Evolutionary conservation across 2,113 vertebrate species (phyloP), one percentile per base, ranked within the genome.

Genomic region (Dryoscopus gambensis): DNA sequence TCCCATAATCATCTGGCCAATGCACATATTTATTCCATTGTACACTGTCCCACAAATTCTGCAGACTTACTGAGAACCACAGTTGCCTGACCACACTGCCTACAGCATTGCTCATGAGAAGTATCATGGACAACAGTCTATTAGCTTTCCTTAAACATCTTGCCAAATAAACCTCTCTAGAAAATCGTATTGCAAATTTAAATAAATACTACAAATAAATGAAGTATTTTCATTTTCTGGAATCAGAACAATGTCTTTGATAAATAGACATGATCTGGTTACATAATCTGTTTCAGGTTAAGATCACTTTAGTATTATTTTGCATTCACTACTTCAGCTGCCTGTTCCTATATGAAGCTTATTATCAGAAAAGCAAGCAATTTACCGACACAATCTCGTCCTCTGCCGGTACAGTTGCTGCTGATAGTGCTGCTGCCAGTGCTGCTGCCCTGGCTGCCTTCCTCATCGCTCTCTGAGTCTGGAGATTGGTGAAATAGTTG

Each of bases 401-500:
- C 67, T 99, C 97, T 93, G 96, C 93, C 68, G 96, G 96, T 89
- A 97, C 96, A 5, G 81, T 81, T 3, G 94, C 94, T 97, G 98
- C 98, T n/a, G 98, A 97, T 94, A 98, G 97, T 17, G 98, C 98
- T 49, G 96, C 98, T 93, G 98, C 98, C 85, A 98, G 92, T 10
- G 98, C 97, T 5, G 97, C 98, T 62, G 98, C 98, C 76, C 90
- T 90, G 62, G 97, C 95, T 59, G 96, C 96, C 95, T 98, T 98
- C 78, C 98, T 97, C 89, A 98, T 93, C 40, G 98, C 98, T 96
- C 98, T 98, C 96, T 99, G 99, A 90, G 98, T 97, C 97, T 99
- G 98, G 67, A 99, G 97, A 39, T 99, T 99, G 98, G 99, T 99
- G 95, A 99, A 99, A 97, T 99, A 99, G 97, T 99, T 99, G 97